Base-by-base conservation (phyloP, 2,113 vertebrate species). In the Erythrolamprus reginae region DNA sequence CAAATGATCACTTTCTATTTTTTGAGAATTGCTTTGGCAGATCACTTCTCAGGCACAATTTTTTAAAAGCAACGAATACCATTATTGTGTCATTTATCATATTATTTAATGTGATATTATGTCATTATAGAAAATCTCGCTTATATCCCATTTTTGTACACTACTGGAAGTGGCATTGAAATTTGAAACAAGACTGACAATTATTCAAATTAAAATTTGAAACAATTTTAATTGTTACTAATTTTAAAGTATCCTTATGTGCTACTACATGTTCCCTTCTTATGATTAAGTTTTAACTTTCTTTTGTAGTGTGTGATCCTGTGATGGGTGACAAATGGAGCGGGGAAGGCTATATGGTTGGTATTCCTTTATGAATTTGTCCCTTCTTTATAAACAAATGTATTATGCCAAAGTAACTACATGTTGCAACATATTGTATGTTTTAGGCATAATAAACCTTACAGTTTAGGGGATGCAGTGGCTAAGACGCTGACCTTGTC, bases 251-350 rank as follows among this genome's bases (percentile, higher is more conserved):
- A 19, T 8, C 4, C 87, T 89, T 77, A 17, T 88, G 19, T 89
- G 0, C 45, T 28, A 56, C 24, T 26, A 10, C 84, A 4, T 38
- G 24, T 77, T 61, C 93, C 93, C 82, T 94, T 85, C 85, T 84
- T 5, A 17, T 51, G 3, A 0, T 0, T 70, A 33, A 45, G 33
- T 89, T 84, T 92, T 89, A 92, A 3, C 93, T 88, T 94, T 93
- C 91, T 93, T 10, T 97, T 96, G 0, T 97, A 99, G 99, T 99
- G 10, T 99, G 99, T 55, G 99, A 99, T 96, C 99, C 99, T 0
- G 99, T 99, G 94, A 98, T 99, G 92, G 99, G 99, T 2, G 99
- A 99, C 97, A 99, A 99, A 53, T 95, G 97, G 97, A 95, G 97
- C 7, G 97, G 97, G 28, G 96, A 98, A 91, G 99, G 99, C 93